Conservation (phyloP, 2,797 vertebrate genomes). For the Percopsis omiscomaycus region DNA sequence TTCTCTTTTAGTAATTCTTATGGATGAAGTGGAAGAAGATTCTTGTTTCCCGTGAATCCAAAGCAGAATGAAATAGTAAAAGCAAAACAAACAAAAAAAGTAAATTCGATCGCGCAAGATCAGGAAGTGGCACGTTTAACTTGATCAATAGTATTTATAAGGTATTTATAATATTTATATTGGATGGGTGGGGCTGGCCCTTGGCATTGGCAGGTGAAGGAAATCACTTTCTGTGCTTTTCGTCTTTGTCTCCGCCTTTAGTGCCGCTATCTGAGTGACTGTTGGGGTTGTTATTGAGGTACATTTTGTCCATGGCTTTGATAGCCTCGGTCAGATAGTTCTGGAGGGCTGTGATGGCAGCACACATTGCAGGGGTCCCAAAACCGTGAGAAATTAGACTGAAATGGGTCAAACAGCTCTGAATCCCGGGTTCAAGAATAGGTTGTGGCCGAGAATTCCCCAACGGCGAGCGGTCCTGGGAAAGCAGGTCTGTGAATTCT, state of each 20-base stretch:
- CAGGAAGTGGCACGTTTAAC: constrained; percentile 79
- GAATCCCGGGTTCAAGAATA: constrained; percentile 98
- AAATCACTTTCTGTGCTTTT: constrained; percentile 97
- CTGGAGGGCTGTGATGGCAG: constrained; percentile 96
- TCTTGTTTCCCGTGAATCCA: constrained; percentile 71
- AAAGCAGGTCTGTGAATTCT: constrained; percentile 99
- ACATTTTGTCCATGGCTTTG: constrained; percentile 99
- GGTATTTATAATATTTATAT: constrained; percentile 82
- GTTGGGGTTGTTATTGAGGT: constrained; percentile 98
- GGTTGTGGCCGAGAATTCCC: constrained; percentile 97
- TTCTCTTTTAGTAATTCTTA: constrained; percentile 27
- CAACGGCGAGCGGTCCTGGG: constrained; percentile 98
- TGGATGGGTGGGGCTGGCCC: constrained; percentile 44
- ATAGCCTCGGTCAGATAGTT: constrained; percentile 99
- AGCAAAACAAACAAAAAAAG: constrained; percentile 70
- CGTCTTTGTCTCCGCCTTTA: constrained; percentile 98
- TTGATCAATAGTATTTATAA: constrained; percentile 82
- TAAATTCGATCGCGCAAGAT: constrained; percentile 61
- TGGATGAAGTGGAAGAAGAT: constrained; percentile 26
- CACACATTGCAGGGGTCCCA: constrained; percentile 96
- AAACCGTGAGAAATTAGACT: constrained; percentile 99
- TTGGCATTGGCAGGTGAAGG: constrained; percentile 35
- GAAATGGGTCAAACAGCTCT: constrained; percentile 99
- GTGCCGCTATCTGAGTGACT: constrained; percentile 96
- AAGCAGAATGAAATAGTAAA: constrained; percentile 63